phyloP scores from a whole-genome alignment of 2,113 vertebrate species.

The Apteryx mantelli region DNA sequence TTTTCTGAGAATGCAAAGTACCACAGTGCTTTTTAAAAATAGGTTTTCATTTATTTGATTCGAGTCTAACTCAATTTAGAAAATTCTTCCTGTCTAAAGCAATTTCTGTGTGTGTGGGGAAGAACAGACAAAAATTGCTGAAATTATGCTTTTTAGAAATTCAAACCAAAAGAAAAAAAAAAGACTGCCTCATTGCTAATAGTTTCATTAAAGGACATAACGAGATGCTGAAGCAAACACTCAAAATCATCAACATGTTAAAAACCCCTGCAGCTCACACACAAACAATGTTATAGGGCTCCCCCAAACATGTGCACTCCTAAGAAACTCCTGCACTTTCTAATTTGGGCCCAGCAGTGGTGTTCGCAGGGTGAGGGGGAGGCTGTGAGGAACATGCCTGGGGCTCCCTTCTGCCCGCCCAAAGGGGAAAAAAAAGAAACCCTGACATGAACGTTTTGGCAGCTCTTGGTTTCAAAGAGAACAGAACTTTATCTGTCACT shows the following conservation, averaged over 20 bases:
- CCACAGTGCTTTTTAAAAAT: slow-evolving; percentile 63
- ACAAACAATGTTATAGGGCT: background rate
- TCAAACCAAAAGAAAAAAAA: background rate
- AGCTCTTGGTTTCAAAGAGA: slow-evolving; percentile 11
- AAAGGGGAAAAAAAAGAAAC: background rate
- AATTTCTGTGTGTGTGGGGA: background rate
- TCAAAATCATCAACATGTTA: background rate
- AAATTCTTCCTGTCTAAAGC: slow-evolving; percentile 69
- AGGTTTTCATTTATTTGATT: slow-evolving; percentile 73
- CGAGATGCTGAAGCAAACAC: background rate
- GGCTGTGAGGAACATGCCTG: background rate
- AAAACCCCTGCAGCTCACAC: background rate
- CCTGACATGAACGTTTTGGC: background rate
- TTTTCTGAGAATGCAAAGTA: slow-evolving; percentile 45
- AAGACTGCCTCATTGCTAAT: background rate
- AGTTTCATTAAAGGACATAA: background rate
- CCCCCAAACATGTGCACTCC: background rate
- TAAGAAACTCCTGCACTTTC: background rate
- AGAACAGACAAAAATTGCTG: slow-evolving; percentile 56
- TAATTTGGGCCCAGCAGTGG: background rate
- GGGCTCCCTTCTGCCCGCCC: background rate
- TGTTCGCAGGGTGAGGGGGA: background rate
- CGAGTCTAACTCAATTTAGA: slow-evolving; percentile 66
- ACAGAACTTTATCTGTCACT: background rate
- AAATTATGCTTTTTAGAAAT: slow-evolving; percentile 63